Base-by-base conservation (phyloP, 2,888 invertebrate genomes). In the Anodontia alba region DNA sequence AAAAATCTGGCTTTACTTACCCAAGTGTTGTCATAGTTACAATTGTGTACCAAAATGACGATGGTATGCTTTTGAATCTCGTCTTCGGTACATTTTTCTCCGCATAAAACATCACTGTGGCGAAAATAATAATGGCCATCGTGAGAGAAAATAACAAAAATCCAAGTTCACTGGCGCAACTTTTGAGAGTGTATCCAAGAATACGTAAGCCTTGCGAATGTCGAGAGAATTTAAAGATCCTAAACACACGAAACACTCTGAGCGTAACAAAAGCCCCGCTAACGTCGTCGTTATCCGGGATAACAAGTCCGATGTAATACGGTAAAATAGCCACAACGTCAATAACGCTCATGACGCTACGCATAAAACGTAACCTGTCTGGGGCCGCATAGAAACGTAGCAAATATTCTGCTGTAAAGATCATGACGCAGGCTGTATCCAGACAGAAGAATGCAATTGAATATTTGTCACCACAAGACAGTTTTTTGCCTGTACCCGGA, bases 111-210 rank as follows among this genome's bases (percentile, higher is more conserved):
- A 99, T 99, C 91, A 99, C 99, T 54, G 99, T 99, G 86, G 99
- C 99, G 95, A 99, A 99, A 94, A 99, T 99, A 93, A 99, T 99
- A 95, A 99, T 99, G 93, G 99, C 99, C 99, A 99, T 99, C 87
- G 99, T 99, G 93, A 99, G 96, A 42, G 99, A 99, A 95, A 99
- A 99, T 83, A 99, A 99, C 86, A 99, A 96, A 96, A 99, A 99
- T 89, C 99, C 99, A 91, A 99, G 96, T 95, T 99, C 99, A 95
- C 98, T 98, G 95, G 99, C 99, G 95, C 99, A 99, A 81, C 98
- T 98, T 96, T 99, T 99, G 89, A 99, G 96, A 83, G 99, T 99
- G 95, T 99, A 99, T 86, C 99, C 99, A 90, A 99, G 96, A 95
- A 99, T 99, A 88, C 99, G 96, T 81, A 99, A 96, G 76, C 99